Evolutionary conservation across 2,113 vertebrate species (phyloP), one percentile per base, ranked within the genome.

Genomic region (Leptobrachium leishanense): DNA sequence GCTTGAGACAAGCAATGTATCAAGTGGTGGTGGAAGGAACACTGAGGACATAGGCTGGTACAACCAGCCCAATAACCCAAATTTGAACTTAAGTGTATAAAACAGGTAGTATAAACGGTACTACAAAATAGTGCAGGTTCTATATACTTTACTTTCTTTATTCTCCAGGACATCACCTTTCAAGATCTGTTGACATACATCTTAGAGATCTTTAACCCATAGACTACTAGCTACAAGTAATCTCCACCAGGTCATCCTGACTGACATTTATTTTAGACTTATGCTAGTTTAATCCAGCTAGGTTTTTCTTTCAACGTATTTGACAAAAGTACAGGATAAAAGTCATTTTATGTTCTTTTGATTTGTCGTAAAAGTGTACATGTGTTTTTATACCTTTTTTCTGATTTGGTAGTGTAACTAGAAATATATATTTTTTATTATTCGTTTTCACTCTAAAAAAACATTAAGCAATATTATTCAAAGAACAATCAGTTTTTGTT

Each of bases 401-500:
- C 1, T 76, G 42, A 12, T 20, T 2, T 46, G 3, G 1, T 43
- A 4, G 41, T 62, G 1, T 12, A n/a, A 20, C 55, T 69, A 31
- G 20, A 31, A 31, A 31, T 31, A 46, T 42, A 59, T 39, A 15
- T 70, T 20, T 54, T 68, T 69, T 69, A 46, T 53, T 66, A 68
- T 13, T 77, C 59, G 20, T 70, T 46, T 41, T 40, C 42, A 50
- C 15, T 41, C 42, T 53, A 20, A 74, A 15, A 15, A 1, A 74
- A 31, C 55, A 11, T 40, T 74, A 68, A 79, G 70, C 70, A 73
- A 79, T 73, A 73, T 70, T 31, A 39, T 40, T 68, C 42, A 15
- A 57, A 67, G 63, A 67, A 44, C 46, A 55, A 41, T 57, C 46
- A 55, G 15, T 73, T 68, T 70, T 10, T 9, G n/a, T n/a, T 46